These are phyloP conservation scores for Oithona nana DNA, from an alignment of 2,888 invertebrate species.

Conservation along the genomic window DNA sequence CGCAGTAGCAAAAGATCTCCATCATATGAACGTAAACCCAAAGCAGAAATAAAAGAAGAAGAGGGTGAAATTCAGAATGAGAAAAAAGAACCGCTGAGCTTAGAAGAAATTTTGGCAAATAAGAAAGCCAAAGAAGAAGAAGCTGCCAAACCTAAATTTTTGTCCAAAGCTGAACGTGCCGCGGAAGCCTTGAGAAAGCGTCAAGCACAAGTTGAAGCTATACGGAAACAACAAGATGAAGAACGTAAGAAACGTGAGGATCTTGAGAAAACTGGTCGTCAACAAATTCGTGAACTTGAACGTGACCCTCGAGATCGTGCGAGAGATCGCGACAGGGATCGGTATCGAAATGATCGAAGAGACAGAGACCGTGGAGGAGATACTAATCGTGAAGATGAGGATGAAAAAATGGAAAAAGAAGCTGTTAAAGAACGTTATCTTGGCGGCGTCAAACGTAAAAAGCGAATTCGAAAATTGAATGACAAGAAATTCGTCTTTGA, in stretches of 20 bases:
- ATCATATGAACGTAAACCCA: slow-evolving; percentile 16
- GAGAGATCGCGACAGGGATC: slow-evolving; percentile 23
- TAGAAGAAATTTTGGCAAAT: slow-evolving; percentile 85
- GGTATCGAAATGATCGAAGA: slow-evolving; percentile 20
- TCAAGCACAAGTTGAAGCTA: slow-evolving; percentile 59
- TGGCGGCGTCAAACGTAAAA: slow-evolving; percentile 70
- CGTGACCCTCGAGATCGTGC: slow-evolving; percentile 22
- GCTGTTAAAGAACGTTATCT: slow-evolving; percentile 90
- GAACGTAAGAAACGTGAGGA: slow-evolving; percentile 42
- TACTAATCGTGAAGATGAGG: neutral
- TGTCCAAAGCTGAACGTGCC: slow-evolving; percentile 86
- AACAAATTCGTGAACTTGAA: slow-evolving; percentile 19
- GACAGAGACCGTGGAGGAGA: neutral
- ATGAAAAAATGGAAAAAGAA: slow-evolving; percentile 60
- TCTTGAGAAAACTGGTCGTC: slow-evolving; percentile 29
- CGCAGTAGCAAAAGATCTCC: slow-evolving; percentile 15
- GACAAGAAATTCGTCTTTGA: slow-evolving; percentile 99
- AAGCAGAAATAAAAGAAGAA: slow-evolving; percentile 10
- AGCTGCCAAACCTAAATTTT: slow-evolving; percentile 84
- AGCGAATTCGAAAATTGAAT: slow-evolving; percentile 75
- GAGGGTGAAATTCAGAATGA: slow-evolving; percentile 21
- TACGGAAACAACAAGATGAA: slow-evolving; percentile 49
- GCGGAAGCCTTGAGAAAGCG: slow-evolving; percentile 70
- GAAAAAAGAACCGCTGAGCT: slow-evolving; percentile 69
- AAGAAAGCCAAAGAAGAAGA: slow-evolving; percentile 91